Base-by-base conservation (phyloP, 2,797 vertebrate genomes). In the Anomalospiza imberbis region DNA sequence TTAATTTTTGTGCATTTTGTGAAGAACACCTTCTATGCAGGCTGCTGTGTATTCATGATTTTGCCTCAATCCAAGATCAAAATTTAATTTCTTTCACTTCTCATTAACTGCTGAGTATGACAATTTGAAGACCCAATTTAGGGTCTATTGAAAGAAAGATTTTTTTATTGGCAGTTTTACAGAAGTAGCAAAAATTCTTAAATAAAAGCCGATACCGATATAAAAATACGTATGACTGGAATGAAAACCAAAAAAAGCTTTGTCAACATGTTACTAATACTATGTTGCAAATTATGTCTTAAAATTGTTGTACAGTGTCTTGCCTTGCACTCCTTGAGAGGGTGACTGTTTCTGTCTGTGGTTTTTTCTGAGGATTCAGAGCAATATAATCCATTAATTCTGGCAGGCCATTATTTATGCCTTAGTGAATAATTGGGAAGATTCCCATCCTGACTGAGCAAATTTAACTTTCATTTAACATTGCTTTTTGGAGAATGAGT, bases 81-180 rank as follows among this genome's bases (percentile, higher is more conserved):
- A 94, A 88, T 84, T 85, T 85, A 40, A 92, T 94, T 93, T 87
- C 60, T 93, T 94, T 85, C 61, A 44, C 68, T 86, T 91, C 53
- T 60, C 80, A 53, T 47, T 87, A 83, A 85, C 85, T 95, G 91
- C 74, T 93, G 91, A 87, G 82, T 91, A 77, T 75, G 80, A 87
- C 68, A 90, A 7, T 91, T 95, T 91, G 54, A 88, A 92, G 93
- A 81, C 62, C 38, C 75, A 88, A 45, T 95, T 92, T 88, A 86
- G 24, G 40, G 38, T 93, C 29, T 95, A 19, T 85, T 93, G 89
- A 95, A 89, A 89, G 57, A 77, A 94, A 89, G 66, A 84, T 88
- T 93, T 93, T 47, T 89, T 91, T 88, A 74, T 70, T 97, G 95
- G 82, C 93, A 86, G 40, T 74, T 95, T 78, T 88, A 92, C 82